Conservation (phyloP, 2,888 invertebrate genomes). For the Oscheius sp. region DNA sequence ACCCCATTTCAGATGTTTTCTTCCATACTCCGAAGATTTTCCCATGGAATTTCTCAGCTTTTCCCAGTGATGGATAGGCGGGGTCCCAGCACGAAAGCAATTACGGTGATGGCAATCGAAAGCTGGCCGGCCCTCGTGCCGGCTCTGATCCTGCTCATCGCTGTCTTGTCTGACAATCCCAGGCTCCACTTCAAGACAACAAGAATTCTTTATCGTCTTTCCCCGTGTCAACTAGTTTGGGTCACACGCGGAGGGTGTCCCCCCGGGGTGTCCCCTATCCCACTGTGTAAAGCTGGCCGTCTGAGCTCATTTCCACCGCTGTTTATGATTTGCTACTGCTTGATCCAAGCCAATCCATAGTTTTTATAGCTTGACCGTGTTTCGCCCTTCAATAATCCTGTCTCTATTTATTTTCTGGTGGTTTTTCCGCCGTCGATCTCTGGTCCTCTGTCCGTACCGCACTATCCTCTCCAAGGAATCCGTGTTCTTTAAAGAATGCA, state of each 20-base stretch:
- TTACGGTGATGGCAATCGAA: constrained; percentile 30
- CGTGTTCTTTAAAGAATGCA: too few relatives aligned
- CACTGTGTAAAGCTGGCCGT: neutral
- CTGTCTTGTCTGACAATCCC: neutral
- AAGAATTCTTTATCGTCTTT: too few relatives aligned
- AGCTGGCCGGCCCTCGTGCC: constrained; percentile 31
- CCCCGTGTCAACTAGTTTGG: neutral
- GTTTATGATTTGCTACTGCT: too few relatives aligned
- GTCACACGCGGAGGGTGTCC: too few relatives aligned
- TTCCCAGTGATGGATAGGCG: neutral
- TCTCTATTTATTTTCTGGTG: too few relatives aligned
- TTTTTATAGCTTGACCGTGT: too few relatives aligned
- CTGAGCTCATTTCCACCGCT: neutral
- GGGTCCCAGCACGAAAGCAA: constrained; percentile 22
- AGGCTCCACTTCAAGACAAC: too few relatives aligned
- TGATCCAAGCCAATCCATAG: too few relatives aligned
- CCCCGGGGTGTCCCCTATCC: neutral
- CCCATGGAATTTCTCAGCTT: neutral
- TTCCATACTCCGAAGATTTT: neutral
- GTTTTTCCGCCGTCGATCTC: too few relatives aligned
- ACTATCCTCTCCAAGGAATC: too few relatives aligned
- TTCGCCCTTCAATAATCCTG: too few relatives aligned
- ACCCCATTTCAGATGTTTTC: neutral
- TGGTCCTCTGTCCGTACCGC: too few relatives aligned
- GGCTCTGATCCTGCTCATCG: constrained; percentile 32